phyloP scores from a whole-genome alignment of 2,113 vertebrate species.

The Chaenogobius annularis region DNA sequence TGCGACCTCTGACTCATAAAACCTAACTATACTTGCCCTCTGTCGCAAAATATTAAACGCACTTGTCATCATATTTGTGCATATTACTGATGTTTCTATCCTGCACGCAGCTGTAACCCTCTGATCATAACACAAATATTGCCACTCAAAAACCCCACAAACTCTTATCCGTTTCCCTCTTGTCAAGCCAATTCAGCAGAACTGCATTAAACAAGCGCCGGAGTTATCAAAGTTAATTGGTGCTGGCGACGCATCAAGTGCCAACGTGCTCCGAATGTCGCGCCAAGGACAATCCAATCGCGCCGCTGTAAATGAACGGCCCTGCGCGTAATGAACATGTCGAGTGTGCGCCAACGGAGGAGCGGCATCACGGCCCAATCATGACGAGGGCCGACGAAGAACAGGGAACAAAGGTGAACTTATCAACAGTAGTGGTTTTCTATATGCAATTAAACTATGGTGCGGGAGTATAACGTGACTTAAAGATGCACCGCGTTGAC shows the following conservation, averaged over 20 bases:
- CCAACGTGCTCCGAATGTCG: constrained; percentile 64
- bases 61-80: background rate
- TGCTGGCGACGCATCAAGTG: constrained; percentile 66
- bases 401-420: constrained; percentile 22
- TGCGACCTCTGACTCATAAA: too few relatives aligned
- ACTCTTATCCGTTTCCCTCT: constrained; percentile 55
- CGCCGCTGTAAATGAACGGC: constrained; percentile 60
- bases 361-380: constrained; percentile 30
- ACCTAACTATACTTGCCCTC: constrained; percentile 9
- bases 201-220: constrained; percentile 55
- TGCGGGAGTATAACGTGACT: background rate
- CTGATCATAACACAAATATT: constrained; percentile 50
- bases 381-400: constrained; percentile 33
- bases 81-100: background rate
- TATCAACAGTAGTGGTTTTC: background rate
- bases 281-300: constrained; percentile 63
- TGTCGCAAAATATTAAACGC: background rate
- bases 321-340: constrained; percentile 64
- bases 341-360: constrained; percentile 32
- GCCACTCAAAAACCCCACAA: constrained; percentile 47
- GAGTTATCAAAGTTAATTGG: constrained; percentile 71
- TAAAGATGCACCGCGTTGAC: background rate
- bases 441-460: background rate
- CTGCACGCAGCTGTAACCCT: background rate
- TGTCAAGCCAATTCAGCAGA: constrained; percentile 67